Evolutionary conservation across 1,140 invertebrate genomes (phyloP).

Genomic region (Papilio glaucus): DNA sequence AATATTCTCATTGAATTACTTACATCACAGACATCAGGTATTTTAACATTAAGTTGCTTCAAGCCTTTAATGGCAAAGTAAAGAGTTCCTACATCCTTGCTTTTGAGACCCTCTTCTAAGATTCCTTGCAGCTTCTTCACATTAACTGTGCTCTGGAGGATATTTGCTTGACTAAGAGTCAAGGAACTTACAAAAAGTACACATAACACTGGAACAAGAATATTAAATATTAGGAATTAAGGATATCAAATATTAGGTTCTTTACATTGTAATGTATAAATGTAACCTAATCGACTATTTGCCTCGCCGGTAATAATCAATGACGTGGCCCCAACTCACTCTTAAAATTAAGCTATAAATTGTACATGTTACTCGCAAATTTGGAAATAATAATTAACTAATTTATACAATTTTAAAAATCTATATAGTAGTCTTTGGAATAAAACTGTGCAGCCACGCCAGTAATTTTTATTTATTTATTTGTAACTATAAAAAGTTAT

Average conservation of each 20-base stretch:
- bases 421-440: background rate
- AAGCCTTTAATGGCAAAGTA: conserved; percentile 76
- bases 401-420: background rate
- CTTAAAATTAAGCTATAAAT: background rate
- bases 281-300: conserved; percentile 41
- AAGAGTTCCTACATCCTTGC: conserved; percentile 68
- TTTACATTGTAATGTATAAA: conserved; percentile 13
- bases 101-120: conserved; percentile 71
- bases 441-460: conserved; percentile 26
- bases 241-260: conserved; percentile 23
- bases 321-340: conserved; percentile 68
- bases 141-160: conserved; percentile 75
- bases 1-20: conserved; percentile 37
- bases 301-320: conserved; percentile 45
- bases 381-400: background rate
- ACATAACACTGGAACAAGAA: conserved; percentile 62
- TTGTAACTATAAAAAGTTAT: conserved; percentile 4
- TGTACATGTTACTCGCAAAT: background rate
- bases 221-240: conserved; percentile 23
- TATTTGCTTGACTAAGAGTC: conserved; percentile 65
- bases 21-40: conserved; percentile 78
- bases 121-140: conserved; percentile 72
- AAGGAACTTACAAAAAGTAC: conserved; percentile 59
- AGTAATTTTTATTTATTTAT: conserved; percentile 11
- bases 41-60: conserved; percentile 66